Percentiles rank a stretch among this genome's conserved stretches.
Evolutionary conservation across 2,888 invertebrate genomes (phyloP).

Genomic region (Ochlodes sylvanus): DNA sequence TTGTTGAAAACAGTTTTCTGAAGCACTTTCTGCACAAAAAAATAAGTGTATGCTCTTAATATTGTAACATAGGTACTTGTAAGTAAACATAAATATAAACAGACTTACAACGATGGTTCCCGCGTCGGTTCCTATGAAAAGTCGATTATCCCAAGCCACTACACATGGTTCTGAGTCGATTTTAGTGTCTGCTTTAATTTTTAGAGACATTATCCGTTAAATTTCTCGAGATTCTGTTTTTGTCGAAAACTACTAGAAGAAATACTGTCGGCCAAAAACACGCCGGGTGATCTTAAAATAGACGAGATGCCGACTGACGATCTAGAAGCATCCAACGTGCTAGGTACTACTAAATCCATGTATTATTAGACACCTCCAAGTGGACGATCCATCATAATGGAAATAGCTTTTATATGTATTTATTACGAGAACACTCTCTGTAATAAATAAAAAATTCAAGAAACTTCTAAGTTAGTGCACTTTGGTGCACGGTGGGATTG

Average conservation of each 20-base stretch:
- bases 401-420: not conserved
- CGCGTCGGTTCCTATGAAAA: slow-evolving; percentile 71
- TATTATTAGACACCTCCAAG: not conserved
- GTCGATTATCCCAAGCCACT: slow-evolving; percentile 63
- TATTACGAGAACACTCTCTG: not conserved
- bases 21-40: no score
- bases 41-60: no score
- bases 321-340: slow-evolving; percentile 1
- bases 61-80: no score
- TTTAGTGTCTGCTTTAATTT: slow-evolving; percentile 63
- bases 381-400: slow-evolving; percentile 4
- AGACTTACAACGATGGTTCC: slow-evolving; percentile 71
- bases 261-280: slow-evolving; percentile 46
- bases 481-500: no score
- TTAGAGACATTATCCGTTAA: slow-evolving; percentile 61
- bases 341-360: not conserved
- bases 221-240: slow-evolving; percentile 45
- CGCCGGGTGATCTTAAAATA: slow-evolving; percentile 33
- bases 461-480: no score
- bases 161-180: slow-evolving; percentile 72
- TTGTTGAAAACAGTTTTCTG: no score
- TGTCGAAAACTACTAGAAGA: slow-evolving; percentile 48
- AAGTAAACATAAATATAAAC: slow-evolving; percentile 13
- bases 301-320: slow-evolving; percentile 32
- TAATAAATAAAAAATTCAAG: no score